Percentiles rank a stretch among this genome's conserved stretches.
These are phyloP conservation scores for Eciton burchellii DNA, from an alignment of 1,140 invertebrate species.

Conservation along the genomic window DNA sequence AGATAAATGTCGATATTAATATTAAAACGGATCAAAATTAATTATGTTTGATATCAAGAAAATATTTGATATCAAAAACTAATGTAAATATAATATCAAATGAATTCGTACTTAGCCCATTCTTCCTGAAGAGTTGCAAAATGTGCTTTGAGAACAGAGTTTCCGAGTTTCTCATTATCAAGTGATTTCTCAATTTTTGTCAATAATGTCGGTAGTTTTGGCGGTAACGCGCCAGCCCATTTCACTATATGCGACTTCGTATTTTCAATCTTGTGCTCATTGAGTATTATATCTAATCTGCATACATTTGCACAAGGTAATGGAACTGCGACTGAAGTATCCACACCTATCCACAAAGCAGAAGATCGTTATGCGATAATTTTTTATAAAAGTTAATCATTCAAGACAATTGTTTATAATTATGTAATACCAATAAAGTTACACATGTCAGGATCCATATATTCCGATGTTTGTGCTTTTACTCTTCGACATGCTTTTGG, in stretches of 20 bases:
- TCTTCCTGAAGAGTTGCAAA: conserved; percentile 84
- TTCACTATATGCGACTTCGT: conserved; percentile 77
- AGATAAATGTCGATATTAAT: conserved; percentile 9
- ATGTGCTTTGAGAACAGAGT: conserved; percentile 81
- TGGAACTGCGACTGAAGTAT: conserved; percentile 83
- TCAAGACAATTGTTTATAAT: conserved; percentile 5
- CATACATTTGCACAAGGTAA: conserved; percentile 81
- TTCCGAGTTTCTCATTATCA: conserved; percentile 82
- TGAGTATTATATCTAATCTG: conserved; percentile 82
- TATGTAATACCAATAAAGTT: conserved; percentile 82
- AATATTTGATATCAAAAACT: not conserved
- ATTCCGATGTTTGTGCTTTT: conserved; percentile 79
- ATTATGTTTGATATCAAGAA: not conserved
- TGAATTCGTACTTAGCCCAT: conserved; percentile 82
- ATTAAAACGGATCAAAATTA: not conserved
- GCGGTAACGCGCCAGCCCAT: conserved; percentile 82
- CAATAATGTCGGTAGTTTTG: conserved; percentile 83
- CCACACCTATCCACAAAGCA: conserved; percentile 79
- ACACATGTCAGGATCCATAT: conserved; percentile 79
- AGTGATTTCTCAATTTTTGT: conserved; percentile 84
- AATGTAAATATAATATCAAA: not conserved
- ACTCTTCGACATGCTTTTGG: conserved; percentile 83
- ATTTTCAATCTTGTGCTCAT: conserved; percentile 78
- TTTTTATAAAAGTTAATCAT: conserved; percentile 1
- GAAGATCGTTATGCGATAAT: conserved; percentile 10